These are phyloP conservation scores for Tauraco hartlaubi DNA, from an alignment of 2,797 vertebrate species.

Conservation along the genomic window DNA sequence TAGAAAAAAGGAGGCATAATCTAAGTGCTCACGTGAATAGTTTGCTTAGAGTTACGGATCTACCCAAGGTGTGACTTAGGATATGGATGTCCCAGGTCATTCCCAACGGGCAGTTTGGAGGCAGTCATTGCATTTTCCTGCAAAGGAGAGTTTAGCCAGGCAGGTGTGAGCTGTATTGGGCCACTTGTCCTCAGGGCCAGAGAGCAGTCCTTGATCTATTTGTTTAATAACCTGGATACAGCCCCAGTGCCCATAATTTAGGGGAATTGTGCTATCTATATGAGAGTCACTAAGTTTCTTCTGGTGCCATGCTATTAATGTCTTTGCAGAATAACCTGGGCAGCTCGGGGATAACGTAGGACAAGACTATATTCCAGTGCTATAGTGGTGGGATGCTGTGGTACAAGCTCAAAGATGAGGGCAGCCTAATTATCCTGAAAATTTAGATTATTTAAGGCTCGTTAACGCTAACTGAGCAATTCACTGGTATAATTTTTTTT, in stretches of 20 bases:
- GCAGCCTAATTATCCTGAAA: neutral
- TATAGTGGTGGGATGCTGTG: neutral
- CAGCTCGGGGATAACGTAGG: fast-evolving
- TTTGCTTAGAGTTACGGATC: neutral
- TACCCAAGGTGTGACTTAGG: neutral
- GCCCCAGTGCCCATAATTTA: neutral
- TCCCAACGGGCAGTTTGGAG: neutral
- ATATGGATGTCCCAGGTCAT: neutral
- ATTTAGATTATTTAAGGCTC: neutral
- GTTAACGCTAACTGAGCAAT: neutral
- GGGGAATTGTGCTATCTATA: neutral
- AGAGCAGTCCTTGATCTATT: neutral
- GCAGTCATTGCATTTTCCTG: neutral
- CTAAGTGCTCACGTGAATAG: neutral
- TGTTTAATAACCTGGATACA: neutral
- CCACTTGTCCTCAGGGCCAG: neutral
- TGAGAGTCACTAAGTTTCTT: neutral
- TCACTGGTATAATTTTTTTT: neutral
- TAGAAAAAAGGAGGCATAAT: neutral
- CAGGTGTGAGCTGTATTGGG: neutral
- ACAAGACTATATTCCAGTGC: neutral
- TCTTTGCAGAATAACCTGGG: neutral
- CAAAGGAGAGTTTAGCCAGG: neutral
- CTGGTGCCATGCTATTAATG: neutral
- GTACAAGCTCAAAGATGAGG: neutral